Conservation (phyloP, 2,797 vertebrate species). For the Sebastes oblongus region DNA sequence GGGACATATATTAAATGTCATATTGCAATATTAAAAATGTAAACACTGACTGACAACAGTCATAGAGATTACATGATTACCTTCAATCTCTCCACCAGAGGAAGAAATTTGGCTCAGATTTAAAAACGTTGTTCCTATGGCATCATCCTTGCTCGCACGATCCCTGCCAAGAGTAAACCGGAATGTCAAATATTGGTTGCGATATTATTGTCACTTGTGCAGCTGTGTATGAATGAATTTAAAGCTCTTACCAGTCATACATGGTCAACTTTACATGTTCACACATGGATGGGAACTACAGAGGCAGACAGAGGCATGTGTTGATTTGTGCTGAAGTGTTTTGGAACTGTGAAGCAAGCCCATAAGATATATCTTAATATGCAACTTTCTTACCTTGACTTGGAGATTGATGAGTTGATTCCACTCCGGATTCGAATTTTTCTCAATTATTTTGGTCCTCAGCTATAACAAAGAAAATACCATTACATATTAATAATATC, state of each 20-base stretch:
- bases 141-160: constrained; percentile 92
- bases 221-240: neutral
- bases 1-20: neutral
- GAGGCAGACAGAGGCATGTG: constrained; percentile 1
- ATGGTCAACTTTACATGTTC: constrained; percentile 92
- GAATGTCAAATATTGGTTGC: constrained; percentile 3
- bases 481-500: neutral
- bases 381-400: constrained; percentile 86
- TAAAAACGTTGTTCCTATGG: constrained; percentile 90
- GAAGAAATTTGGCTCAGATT: constrained; percentile 92
- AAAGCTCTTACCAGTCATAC: constrained; percentile 91
- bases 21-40: neutral
- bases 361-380: neutral
- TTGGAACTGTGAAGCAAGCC: neutral
- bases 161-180: constrained; percentile 83
- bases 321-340: neutral
- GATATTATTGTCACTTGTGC: neutral
- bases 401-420: constrained; percentile 93
- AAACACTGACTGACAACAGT: neutral
- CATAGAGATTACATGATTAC: constrained; percentile 65
- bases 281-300: constrained; percentile 97
- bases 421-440: constrained; percentile 98
- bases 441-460: constrained; percentile 91
- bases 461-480: constrained; percentile 76
- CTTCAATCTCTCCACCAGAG: constrained; percentile 92